Percentiles rank a stretch among this genome's conserved stretches.
These are phyloP conservation scores for Pachypanchax playfairii DNA, from an alignment of 2,113 vertebrate genomes.

Conservation along the genomic window DNA sequence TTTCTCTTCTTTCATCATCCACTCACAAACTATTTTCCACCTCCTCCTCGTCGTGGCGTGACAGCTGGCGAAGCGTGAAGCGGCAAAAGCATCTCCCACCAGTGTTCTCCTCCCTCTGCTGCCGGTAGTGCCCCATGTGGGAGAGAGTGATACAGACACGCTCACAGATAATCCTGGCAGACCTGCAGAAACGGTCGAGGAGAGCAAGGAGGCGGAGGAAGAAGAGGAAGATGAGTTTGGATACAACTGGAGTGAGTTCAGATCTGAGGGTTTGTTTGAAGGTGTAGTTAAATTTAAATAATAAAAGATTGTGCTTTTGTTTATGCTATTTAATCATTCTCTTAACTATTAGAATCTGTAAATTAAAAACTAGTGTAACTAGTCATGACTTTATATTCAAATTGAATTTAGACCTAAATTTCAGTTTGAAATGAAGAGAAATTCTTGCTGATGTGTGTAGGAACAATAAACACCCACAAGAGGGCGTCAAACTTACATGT, in stretches of 20 bases:
- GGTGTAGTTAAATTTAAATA: no score
- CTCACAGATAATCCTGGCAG: constrained; percentile 69
- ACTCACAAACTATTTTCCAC: constrained; percentile 39
- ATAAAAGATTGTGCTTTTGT: no score
- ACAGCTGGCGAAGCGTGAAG: constrained; percentile 82
- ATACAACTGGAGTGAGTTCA: constrained; percentile 95
- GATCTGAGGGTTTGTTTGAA: background rate
- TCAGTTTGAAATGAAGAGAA: no score
- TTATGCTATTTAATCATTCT: background rate
- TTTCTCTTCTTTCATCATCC: constrained; percentile 19
- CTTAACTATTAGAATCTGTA: no score
- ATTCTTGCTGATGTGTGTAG: background rate
- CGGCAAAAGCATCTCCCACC: constrained; percentile 77
- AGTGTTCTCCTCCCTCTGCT: constrained; percentile 75
- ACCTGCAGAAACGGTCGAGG: constrained; percentile 44
- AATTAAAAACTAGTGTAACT: no score
- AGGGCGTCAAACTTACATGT: constrained; percentile 42
- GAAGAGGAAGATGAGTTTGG: constrained; percentile 87
- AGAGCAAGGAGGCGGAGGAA: no score
- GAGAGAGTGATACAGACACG: constrained; percentile 79
- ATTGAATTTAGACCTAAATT: no score
- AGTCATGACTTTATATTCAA: no score
- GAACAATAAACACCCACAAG: constrained; percentile 54
- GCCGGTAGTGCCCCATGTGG: constrained; percentile 80
- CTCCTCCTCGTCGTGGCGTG: constrained; percentile 25